Base-by-base conservation (phyloP, 2,113 vertebrate species). In the Xiphophorus hellerii region DNA sequence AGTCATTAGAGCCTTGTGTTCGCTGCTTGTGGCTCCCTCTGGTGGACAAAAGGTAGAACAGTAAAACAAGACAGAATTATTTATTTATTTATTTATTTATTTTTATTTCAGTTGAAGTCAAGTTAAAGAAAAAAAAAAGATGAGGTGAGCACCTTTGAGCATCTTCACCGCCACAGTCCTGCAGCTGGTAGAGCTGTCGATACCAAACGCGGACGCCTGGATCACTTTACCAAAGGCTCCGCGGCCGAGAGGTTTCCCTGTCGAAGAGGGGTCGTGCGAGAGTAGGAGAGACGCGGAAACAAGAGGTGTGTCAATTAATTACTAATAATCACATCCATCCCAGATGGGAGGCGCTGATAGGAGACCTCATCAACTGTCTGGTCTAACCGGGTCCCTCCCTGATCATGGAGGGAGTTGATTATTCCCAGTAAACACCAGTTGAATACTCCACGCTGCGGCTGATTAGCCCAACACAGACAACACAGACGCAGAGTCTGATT, bases 211-310 rank as follows among this genome's bases (percentile, higher is more conserved):
- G 35, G 96, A 95, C 0, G 97, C 97, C 91, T 98, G 96, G 66
- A 99, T 95, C 85, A 99, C 97, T 85, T 96, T 96, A 30, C 97
- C 97, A 14, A 97, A 99, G 66, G 97, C 97, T 66, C 97, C 97
- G 0, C 95, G 94, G 33, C 97, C 97, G 42, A 99, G 94, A 29
- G 96, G 95, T 81, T 96, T 98, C 78, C 97, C 97, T 99, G 85
- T 35, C 22, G 51, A 33, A 80, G 42, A 74, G 31, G 76, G 27
- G 44, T 48, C 31, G 37, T 62, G 58, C 70, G 33, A 73, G 33
- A 69, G 51, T 15, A 73, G 44, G 62, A 77, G 61, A 62, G 48
- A 61, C 42, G 7, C 20, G 8, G 69, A 70, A 74, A 73, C 48
- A 61, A 31, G 62, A 84, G 73, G 66, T 79, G 77, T 74, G 64